Conservation (phyloP, 53 echinoderm and acorn worm species). For the Holothuria leucospilota region DNA sequence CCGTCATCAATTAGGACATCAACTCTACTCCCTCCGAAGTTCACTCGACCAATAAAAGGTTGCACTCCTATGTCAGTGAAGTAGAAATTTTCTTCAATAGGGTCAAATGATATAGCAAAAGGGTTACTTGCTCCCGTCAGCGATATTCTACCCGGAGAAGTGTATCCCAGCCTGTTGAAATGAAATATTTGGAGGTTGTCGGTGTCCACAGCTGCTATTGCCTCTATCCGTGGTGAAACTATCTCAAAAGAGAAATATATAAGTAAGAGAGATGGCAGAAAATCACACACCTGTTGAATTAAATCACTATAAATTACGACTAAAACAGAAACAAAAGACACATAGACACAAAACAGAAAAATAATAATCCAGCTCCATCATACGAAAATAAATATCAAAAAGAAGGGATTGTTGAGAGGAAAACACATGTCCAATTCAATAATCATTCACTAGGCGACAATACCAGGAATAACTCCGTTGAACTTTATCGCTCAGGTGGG, state of each 20-base stretch:
- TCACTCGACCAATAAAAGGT: slow-evolving; percentile 4
- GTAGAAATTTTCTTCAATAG: background rate
- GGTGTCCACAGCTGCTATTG: background rate
- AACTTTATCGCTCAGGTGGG: too few relatives aligned
- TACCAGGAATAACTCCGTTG: too few relatives aligned
- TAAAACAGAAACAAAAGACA: too few relatives aligned
- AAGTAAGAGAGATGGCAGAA: background rate
- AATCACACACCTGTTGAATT: background rate
- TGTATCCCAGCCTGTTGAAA: background rate
- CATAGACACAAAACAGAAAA: too few relatives aligned
- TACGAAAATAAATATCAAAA: too few relatives aligned
- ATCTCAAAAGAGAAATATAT: background rate
- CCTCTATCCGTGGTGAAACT: slow-evolving; percentile 9
- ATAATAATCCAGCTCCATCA: too few relatives aligned
- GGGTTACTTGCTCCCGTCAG: background rate
- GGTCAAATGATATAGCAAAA: slow-evolving; percentile 5
- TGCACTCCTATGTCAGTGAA: background rate
- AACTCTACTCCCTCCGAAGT: background rate
- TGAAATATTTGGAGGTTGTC: background rate
- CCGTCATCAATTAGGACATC: background rate
- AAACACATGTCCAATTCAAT: too few relatives aligned
- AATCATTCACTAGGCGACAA: too few relatives aligned
- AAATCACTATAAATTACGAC: too few relatives aligned
- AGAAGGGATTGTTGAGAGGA: too few relatives aligned
- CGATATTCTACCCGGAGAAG: background rate